A percentile compares a stretch with the other conserved stretches of the same genome.
phyloP scores from a whole-genome alignment of 2,888 invertebrate species.

The Beris chalybata region DNA sequence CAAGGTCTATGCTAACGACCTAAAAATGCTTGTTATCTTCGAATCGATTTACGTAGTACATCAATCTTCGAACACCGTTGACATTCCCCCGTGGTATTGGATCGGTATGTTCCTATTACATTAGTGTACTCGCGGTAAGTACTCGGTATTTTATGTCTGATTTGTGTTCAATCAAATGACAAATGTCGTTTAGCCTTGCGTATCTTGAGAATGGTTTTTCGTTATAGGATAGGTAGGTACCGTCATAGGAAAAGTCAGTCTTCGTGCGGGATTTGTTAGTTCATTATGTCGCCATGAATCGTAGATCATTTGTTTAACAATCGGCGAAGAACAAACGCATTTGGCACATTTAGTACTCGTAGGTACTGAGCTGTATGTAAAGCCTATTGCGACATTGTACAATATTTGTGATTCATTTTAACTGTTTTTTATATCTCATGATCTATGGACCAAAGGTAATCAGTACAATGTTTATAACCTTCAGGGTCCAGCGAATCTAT shows the following conservation, averaged over 20 bases:
- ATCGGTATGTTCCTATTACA: neutral
- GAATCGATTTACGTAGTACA: neutral
- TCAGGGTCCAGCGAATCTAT: neutral
- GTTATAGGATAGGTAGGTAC: no score
- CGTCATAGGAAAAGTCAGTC: neutral
- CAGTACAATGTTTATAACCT: conserved; percentile 15
- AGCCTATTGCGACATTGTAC: neutral
- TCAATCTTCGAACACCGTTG: conserved; percentile 24
- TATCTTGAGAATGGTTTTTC: no score
- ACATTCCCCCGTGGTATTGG: conserved; percentile 2
- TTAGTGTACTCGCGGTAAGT: conserved; percentile 13
- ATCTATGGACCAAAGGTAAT: conserved; percentile 17
- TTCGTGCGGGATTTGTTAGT: conserved; percentile 7
- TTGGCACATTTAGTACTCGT: no score
- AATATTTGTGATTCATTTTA: neutral
- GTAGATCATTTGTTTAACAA: conserved; percentile 24
- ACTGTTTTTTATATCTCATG: conserved; percentile 2
- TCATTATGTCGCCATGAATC: conserved; percentile 20
- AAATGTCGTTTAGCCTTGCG: conserved; percentile 23
- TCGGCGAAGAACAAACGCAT: no score
- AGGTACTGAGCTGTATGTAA: neutral
- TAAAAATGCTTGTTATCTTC: conserved; percentile 15
- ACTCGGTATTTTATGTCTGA: conserved; percentile 17
- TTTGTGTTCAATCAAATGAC: conserved; percentile 19
- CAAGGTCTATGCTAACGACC: conserved; percentile 28